Evolutionary conservation across 2,888 invertebrate genomes (phyloP).

Genomic region (Leptogaster cylindrica): DNA sequence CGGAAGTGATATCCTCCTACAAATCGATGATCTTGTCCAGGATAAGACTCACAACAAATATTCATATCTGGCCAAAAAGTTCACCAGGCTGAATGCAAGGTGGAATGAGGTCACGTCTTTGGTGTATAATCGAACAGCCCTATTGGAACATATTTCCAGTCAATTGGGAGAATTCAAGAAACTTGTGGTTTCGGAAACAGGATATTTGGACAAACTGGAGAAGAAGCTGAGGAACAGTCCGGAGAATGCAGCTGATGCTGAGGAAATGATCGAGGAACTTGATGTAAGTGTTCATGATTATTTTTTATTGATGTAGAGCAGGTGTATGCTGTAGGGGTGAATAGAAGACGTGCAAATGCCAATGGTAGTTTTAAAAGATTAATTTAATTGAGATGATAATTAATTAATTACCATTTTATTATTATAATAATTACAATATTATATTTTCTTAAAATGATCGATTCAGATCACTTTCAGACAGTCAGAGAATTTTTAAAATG

Average conservation of each 20-base stretch:
- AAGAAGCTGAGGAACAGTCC: slow-evolving; percentile 75
- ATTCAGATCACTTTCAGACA: too few species aligned
- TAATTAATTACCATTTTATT: too few species aligned
- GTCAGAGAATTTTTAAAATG: too few species aligned
- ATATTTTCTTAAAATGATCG: too few species aligned
- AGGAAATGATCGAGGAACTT: slow-evolving; percentile 88
- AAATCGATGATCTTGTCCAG: slow-evolving; percentile 63
- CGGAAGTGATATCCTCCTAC: slow-evolving; percentile 70
- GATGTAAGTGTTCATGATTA: slow-evolving; percentile 68
- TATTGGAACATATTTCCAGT: slow-evolving; percentile 76
- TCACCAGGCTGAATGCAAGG: slow-evolving; percentile 73
- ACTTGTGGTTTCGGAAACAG: slow-evolving; percentile 73
- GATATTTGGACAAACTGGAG: slow-evolving; percentile 81
- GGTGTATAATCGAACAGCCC: slow-evolving; percentile 71
- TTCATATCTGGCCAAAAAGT: slow-evolving; percentile 69
- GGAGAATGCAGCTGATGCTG: slow-evolving; percentile 78
- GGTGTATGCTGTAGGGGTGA: not conserved
- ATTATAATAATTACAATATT: too few species aligned
- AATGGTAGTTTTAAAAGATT: not conserved
- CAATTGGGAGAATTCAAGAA: slow-evolving; percentile 81
- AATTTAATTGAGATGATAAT: not conserved
- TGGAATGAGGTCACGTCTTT: slow-evolving; percentile 75
- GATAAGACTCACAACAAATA: slow-evolving; percentile 57
- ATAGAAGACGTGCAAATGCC: not conserved
- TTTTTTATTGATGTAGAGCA: too few species aligned